These are phyloP conservation scores for Carollia perspicillata DNA, from an alignment of 2,113 vertebrate species.

Conservation along the genomic window DNA sequence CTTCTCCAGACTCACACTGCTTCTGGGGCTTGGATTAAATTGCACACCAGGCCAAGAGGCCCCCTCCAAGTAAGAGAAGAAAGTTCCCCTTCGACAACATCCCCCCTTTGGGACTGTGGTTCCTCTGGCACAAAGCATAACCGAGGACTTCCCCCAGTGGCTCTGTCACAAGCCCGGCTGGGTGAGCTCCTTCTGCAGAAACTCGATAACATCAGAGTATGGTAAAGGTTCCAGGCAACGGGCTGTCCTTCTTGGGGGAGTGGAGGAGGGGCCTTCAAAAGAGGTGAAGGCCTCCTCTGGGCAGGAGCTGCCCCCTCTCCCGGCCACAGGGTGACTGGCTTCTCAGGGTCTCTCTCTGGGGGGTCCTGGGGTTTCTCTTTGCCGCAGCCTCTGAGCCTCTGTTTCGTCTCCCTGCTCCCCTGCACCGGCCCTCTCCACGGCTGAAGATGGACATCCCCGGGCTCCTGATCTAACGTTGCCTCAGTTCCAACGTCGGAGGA, in stretches of 20 bases:
- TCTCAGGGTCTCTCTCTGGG: neutral
- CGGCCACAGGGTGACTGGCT: neutral
- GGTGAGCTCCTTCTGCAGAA: constrained; percentile 84
- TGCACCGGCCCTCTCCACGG: neutral
- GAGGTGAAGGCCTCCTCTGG: constrained; percentile 18
- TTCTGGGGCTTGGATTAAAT: constrained; percentile 37
- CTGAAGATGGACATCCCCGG: neutral
- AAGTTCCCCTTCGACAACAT: neutral
- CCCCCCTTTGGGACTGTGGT: neutral
- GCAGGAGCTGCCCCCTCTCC: neutral
- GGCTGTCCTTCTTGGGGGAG: constrained; percentile 72
- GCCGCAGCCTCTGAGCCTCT: neutral
- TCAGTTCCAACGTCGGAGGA: neutral
- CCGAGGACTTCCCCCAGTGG: constrained; percentile 81
- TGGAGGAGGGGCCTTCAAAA: constrained; percentile 59
- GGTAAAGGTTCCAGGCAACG: constrained; percentile 79
- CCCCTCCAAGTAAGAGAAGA: constrained; percentile 42
- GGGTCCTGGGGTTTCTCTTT: neutral
- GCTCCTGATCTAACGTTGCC: neutral
- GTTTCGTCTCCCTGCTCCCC: neutral
- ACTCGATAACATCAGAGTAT: constrained; percentile 82
- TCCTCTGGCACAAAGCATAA: neutral
- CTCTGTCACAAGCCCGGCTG: constrained; percentile 67
- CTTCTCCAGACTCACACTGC: neutral
- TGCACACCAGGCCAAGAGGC: constrained; percentile 60